Conservation (phyloP, 2,113 vertebrate species). For the Megaceryle torquata region DNA sequence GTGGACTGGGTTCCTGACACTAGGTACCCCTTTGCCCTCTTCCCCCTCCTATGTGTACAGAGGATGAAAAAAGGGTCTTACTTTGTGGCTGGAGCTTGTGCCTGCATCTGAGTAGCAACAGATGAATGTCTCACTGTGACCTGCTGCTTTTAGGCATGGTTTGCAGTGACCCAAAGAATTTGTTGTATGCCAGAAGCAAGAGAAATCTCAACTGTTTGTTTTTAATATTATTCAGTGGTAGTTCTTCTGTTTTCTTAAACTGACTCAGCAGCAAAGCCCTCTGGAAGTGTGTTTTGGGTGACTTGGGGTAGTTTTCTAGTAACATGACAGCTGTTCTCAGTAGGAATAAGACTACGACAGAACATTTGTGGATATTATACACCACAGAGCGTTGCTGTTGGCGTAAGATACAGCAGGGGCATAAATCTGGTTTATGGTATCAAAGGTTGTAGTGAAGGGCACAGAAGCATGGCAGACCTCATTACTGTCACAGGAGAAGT, state of each 20-base stretch:
- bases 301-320: background rate
- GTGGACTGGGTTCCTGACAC: rapidly evolving
- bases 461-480: background rate
- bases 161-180: background rate
- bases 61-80: background rate
- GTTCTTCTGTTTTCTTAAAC: background rate
- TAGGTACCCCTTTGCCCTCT: background rate
- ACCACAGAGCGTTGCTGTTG: background rate
- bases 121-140: background rate
- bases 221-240: background rate
- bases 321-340: background rate
- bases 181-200: background rate
- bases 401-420: background rate
- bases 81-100: background rate
- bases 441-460: background rate
- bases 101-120: background rate
- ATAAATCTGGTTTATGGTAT: background rate
- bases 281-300: background rate
- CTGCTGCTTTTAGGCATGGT: background rate
- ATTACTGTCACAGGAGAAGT: background rate
- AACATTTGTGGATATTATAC: background rate
- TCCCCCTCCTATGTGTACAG: background rate
- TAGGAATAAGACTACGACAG: background rate
- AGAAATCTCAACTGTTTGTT: background rate
- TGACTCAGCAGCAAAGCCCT: background rate